Base-by-base conservation (phyloP, 2,113 vertebrate species). In the Dryoscopus gambensis region DNA sequence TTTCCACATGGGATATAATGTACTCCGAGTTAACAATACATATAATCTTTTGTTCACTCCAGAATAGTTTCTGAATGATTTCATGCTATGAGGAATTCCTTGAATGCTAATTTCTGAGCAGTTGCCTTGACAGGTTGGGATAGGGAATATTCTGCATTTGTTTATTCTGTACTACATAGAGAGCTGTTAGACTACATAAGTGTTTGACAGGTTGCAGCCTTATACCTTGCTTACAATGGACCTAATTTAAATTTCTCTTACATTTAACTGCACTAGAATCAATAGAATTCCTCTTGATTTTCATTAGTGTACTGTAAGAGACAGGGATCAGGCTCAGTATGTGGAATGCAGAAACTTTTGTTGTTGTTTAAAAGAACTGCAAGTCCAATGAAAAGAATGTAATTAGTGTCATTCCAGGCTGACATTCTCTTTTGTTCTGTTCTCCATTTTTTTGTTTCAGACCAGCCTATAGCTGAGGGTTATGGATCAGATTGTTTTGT, bases 211-310 rank as follows among this genome's bases (percentile, higher is more conserved):
- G n/a, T 62, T 82, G 57, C 22, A 85, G 59, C 30, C 15, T 60
- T 75, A 18, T 14, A 68, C 52, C 91, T 84, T 92, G 24, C 23
- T 55, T 93, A 87, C 65, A 92, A 82, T 46, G 8, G 65, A 25
- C 17, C 52, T 28, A 95, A 94, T 95, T 96, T 87, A 94, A 92
- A 94, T 92, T 87, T 95, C 44, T 71, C 56, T 91, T 82, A 40
- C 44, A 79, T 89, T 94, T 62, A 83, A 80, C 78, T 59, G 70
- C 78, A 53, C 19, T 62, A 17, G 13, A 85, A 91, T 91, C 70
- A 93, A 91, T 87, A 87, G 74, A 93, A 94, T 87, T 91, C 40
- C n/a, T 57, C 53, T 87, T 87, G 40, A 89, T 91, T 95, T 83
- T 91, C 94, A 73, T 73, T 91, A 90, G 70, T 13, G 23, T 82